These are phyloP conservation scores for Halictus rubicundus DNA, from an alignment of 1,140 invertebrate genomes.

Conservation along the genomic window DNA sequence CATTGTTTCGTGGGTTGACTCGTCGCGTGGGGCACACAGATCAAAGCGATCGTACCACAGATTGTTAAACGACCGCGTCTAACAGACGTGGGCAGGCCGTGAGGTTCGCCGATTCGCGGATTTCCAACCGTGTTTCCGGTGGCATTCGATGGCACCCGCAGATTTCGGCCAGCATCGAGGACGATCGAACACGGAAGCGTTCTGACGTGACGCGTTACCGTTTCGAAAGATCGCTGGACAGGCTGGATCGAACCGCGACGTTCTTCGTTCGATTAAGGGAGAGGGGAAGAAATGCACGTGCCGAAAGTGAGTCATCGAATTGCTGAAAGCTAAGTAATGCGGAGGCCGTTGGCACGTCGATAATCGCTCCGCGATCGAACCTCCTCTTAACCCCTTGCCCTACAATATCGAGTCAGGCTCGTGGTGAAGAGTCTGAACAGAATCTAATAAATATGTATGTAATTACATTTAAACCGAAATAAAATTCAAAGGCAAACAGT, in stretches of 20 bases:
- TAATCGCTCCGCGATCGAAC: slow-evolving; percentile 33
- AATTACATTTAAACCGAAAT: no score
- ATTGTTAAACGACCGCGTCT: slow-evolving; percentile 6
- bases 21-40: slow-evolving; percentile 19
- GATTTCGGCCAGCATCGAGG: background rate
- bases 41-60: slow-evolving; percentile 33
- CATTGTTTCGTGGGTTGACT: slow-evolving; percentile 19
- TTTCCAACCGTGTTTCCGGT: no score
- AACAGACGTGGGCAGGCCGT: slow-evolving; percentile 7
- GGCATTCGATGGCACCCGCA: no score
- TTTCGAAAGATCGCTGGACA: slow-evolving; percentile 40
- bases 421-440: no score
- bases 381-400: no score
- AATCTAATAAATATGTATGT: no score
- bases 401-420: no score
- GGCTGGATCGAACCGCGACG: slow-evolving; percentile 5
- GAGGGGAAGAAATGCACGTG: slow-evolving; percentile 51
- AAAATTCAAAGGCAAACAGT: no score
- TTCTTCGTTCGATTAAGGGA: slow-evolving; percentile 42
- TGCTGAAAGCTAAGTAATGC: slow-evolving; percentile 46
- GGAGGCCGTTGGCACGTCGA: slow-evolving; percentile 62
- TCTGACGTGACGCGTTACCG: slow-evolving; percentile 5
- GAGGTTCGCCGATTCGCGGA: background rate
- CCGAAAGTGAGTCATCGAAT: slow-evolving; percentile 70
- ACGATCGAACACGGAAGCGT: slow-evolving; percentile 27